Evolutionary conservation across 2,888 invertebrate genomes (phyloP).

Genomic region (Leptodirus hochenwartii): DNA sequence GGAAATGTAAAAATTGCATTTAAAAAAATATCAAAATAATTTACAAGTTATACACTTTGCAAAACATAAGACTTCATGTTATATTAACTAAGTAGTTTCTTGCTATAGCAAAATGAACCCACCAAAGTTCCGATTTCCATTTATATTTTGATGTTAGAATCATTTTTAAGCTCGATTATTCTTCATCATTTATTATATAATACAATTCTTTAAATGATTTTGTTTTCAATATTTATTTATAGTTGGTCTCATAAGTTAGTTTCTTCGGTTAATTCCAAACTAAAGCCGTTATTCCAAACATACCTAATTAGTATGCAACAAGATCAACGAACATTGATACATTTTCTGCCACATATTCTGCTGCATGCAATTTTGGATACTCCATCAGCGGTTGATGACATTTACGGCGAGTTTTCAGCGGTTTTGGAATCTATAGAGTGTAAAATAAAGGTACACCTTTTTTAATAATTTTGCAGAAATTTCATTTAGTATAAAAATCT

Average conservation of each 20-base stretch:
- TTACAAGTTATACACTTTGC: no score
- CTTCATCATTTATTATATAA: background rate
- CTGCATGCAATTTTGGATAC: slow-evolving; percentile 43
- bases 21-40: background rate
- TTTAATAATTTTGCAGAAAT: no score
- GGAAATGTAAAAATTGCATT: background rate
- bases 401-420: no score
- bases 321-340: slow-evolving; percentile 49
- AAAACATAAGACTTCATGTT: no score
- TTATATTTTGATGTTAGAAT: no score
- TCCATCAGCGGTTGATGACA: no score
- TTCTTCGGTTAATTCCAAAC: slow-evolving; percentile 37
- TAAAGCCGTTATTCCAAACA: slow-evolving; percentile 41
- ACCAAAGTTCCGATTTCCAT: no score
- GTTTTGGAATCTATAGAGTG: no score
- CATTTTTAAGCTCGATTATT: background rate
- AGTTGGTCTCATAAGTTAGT: slow-evolving; percentile 59
- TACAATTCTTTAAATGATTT: background rate
- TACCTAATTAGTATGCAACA: slow-evolving; percentile 60
- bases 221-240: slow-evolving; percentile 6
- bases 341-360: slow-evolving; percentile 58
- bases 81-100: no score
- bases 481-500: no score
- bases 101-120: no score
- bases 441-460: no score